Conservation (phyloP, 2,113 vertebrate species). For the Aspidoscelis tigris region DNA sequence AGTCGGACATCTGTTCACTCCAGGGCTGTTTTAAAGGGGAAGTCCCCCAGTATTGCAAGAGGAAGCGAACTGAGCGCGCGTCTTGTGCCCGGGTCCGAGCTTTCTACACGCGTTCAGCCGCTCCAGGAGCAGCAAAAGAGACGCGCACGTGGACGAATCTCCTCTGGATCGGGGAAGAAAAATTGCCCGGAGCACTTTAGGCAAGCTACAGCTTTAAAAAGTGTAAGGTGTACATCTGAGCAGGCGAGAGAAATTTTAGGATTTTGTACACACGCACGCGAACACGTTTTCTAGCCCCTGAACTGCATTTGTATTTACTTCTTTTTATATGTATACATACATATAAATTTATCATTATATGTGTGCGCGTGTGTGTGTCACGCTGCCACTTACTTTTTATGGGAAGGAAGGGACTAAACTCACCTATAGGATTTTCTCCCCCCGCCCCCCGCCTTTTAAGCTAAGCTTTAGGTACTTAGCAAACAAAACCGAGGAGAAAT, state of each 20-base stretch:
- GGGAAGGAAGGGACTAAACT: neutral
- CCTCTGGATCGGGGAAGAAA: neutral
- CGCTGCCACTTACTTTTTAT: neutral
- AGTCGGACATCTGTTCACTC: slow-evolving; percentile 88
- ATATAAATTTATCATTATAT: too few species aligned
- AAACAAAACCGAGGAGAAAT: neutral
- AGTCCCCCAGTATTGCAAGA: slow-evolving; percentile 13
- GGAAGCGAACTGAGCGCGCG: neutral
- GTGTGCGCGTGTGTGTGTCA: neutral
- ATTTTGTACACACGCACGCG: too few species aligned
- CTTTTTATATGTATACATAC: too few species aligned
- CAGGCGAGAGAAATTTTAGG: too few species aligned
- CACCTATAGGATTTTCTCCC: neutral
- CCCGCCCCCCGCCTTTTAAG: neutral
- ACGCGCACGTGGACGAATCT: neutral
- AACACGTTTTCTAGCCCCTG: too few species aligned
- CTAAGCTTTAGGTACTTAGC: neutral
- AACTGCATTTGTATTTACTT: too few species aligned
- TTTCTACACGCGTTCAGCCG: neutral
- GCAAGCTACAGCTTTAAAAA: neutral
- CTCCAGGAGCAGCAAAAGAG: neutral
- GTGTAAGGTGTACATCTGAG: too few species aligned
- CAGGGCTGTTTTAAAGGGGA: slow-evolving; percentile 62
- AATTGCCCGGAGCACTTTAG: neutral
- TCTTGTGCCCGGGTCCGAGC: too few species aligned